phyloP scores from a whole-genome alignment of 2,888 invertebrate species.

The Aradus depressus region DNA sequence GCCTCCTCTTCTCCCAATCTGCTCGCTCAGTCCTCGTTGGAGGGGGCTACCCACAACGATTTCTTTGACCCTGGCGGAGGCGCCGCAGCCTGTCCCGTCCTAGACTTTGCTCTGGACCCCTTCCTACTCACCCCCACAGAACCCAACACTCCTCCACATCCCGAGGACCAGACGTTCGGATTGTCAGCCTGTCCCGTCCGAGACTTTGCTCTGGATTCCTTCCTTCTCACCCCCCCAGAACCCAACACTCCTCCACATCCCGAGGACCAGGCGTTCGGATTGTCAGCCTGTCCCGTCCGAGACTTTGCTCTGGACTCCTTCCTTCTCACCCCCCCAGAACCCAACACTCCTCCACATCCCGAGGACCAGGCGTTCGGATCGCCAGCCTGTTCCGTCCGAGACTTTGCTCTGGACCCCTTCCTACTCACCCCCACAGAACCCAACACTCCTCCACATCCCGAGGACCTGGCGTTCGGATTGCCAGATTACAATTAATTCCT shows the following conservation, averaged over 20 bases:
- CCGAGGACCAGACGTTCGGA: too few relatives aligned
- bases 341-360: conserved; percentile 50
- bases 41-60: conserved; percentile 39
- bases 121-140: conserved; percentile 57
- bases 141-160: conserved; percentile 50
- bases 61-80: conserved; percentile 78
- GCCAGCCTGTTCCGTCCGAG: conserved; percentile 23
- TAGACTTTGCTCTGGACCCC: conserved; percentile 45
- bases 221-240: conserved; percentile 55
- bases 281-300: conserved; percentile 22
- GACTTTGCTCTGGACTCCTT: conserved; percentile 50
- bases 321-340: conserved; percentile 54
- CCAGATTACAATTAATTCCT: too few relatives aligned
- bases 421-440: conserved; percentile 56
- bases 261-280: too few relatives aligned
- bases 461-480: too few relatives aligned
- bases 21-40: too few relatives aligned
- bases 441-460: conserved; percentile 52
- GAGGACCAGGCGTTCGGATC: too few relatives aligned
- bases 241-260: conserved; percentile 51
- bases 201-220: conserved; percentile 47
- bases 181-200: conserved; percentile 45
- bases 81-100: conserved; percentile 21
- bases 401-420: conserved; percentile 51
- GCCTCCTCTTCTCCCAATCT: too few relatives aligned